Evolutionary conservation across 2,797 vertebrate species (phyloP), one percentile per base, ranked within the genome.

Genomic region (Morus bassanus): DNA sequence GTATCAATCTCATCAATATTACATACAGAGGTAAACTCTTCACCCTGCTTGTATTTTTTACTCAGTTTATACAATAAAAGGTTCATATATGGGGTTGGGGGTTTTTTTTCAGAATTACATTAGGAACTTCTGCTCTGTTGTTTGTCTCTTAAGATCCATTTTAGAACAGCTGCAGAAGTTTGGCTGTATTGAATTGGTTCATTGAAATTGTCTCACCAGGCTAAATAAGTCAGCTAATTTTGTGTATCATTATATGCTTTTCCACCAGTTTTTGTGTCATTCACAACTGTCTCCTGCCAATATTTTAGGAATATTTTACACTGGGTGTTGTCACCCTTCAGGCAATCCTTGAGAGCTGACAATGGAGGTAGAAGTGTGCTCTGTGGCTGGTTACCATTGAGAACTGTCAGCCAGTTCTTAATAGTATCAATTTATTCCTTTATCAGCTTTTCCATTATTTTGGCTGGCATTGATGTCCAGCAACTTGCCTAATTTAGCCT

Each of bases 1-100:
- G 24, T 76, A 95, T 73, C 85, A 64, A 43, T 86, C 57, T 92
- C 74, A 91, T 96, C 90, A 79, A 92, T 95, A 87, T 64, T 72
- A 51, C 12, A 33, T 56, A 41, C 9, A 28, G 84, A 77, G 37
- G 48, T 64, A 96, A 95, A 95, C 91, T 92, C 77, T 79, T 79
- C 63, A 79, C 70, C 28, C 31, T 89, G 14, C 31, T 93, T 83
- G 25, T 82, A 72, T 63, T 88, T 93, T 67, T 91, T 85, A 85
- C 48, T 70, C n/a, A 33, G 10, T 74, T 86, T 77, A 87, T 68
- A 77, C n/a, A 95, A 67, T 15, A 79, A 69, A 82, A 76, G 3
- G 1, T 37, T 93, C 5, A 25, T 57, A 13, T 67, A 19, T 48
- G 13, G 3, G 5, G 8, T n/a, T n/a, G n/a, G n/a, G n/a, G n/a